Evolutionary conservation across 2,888 invertebrate genomes (phyloP).

Genomic region (Dasysyrphus tricinctus): DNA sequence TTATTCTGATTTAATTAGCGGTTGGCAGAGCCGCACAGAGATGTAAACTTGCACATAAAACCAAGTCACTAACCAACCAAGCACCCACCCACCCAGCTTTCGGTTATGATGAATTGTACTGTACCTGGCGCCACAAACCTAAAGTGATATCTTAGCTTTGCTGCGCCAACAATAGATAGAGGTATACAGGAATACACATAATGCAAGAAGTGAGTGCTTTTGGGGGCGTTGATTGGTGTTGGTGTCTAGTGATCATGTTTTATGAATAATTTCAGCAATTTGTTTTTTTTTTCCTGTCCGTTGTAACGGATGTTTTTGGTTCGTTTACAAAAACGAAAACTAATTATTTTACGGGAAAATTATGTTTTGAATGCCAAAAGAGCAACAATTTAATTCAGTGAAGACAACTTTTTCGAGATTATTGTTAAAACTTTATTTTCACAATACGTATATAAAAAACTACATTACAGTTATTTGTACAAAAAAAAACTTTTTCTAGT

Average conservation of each 20-base stretch:
- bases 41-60: constrained; percentile 56
- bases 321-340: constrained; percentile 16
- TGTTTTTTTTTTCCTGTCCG: constrained; percentile 17
- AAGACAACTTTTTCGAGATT: neutral
- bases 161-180: constrained; percentile 16
- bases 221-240: constrained; percentile 67
- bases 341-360: constrained; percentile 8
- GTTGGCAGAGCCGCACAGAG: constrained; percentile 62
- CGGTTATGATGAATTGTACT: constrained; percentile 72
- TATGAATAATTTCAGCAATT: constrained; percentile 50
- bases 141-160: constrained; percentile 28
- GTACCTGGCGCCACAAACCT: constrained; percentile 69
- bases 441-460: neutral
- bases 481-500: constrained; percentile 15
- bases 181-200: constrained; percentile 17
- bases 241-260: constrained; percentile 69
- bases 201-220: constrained; percentile 66
- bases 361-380: neutral
- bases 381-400: neutral
- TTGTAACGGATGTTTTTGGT: constrained; percentile 29
- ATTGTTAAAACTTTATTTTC: constrained; percentile 15
- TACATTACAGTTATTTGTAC: constrained; percentile 19
- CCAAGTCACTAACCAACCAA: constrained; percentile 16
- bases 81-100: constrained; percentile 67
- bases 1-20: constrained; percentile 74